phyloP scores from a whole-genome alignment of 2,113 vertebrate genomes.

The Python bivittatus region DNA sequence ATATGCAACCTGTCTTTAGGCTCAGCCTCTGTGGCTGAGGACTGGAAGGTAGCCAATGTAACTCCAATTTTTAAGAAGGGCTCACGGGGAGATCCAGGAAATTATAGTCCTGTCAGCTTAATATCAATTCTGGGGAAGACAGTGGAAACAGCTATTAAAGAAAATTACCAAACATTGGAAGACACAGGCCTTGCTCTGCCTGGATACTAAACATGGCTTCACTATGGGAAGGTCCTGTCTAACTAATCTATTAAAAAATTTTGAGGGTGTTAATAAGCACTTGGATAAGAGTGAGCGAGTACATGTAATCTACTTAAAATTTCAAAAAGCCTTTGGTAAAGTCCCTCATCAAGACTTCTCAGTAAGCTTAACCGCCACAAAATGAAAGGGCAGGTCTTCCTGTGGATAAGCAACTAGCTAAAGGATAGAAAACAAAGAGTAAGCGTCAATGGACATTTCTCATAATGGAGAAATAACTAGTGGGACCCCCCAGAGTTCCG shows the following conservation, averaged over 20 bases:
- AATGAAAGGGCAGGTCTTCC: neutral
- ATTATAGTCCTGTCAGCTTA: neutral
- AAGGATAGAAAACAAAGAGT: neutral
- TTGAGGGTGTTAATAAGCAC: neutral
- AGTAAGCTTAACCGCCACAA: neutral
- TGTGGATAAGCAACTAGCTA: neutral
- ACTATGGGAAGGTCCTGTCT: too few relatives aligned
- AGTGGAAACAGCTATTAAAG: neutral
- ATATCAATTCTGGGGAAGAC: neutral
- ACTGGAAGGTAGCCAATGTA: neutral
- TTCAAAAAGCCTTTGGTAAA: neutral
- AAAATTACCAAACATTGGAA: neutral
- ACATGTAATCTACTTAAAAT: neutral
- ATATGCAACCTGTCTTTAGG: neutral
- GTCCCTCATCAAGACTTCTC: neutral
- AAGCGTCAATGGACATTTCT: neutral
- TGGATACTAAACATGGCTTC: neutral
- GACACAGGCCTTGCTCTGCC: neutral
- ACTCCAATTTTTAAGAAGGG: neutral
- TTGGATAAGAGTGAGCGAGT: neutral
- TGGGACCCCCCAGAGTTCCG: too few relatives aligned
- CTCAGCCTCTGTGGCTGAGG: neutral
- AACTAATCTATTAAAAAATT: neutral
- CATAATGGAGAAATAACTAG: neutral
- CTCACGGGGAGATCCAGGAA: neutral